These are phyloP conservation scores for Neopipo cinnamomea DNA, from an alignment of 2,113 vertebrate species.

Conservation along the genomic window DNA sequence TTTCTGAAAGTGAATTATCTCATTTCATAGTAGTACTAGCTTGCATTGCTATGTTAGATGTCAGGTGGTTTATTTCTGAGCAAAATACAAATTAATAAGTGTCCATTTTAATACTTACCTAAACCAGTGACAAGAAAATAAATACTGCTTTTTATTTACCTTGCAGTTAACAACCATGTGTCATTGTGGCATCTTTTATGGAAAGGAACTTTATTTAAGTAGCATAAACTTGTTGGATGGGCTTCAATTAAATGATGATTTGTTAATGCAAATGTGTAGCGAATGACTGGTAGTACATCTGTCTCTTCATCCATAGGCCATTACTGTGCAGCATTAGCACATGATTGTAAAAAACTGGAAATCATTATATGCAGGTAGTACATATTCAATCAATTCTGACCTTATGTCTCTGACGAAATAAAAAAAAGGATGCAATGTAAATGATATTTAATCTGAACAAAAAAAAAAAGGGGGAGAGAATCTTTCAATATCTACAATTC, in stretches of 20 bases:
- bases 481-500: slow-evolving; percentile 63
- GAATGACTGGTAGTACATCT: slow-evolving; percentile 82
- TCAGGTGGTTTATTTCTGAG: slow-evolving; percentile 70
- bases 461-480: background rate
- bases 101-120: slow-evolving; percentile 56
- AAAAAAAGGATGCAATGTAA: slow-evolving; percentile 71
- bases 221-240: slow-evolving; percentile 85
- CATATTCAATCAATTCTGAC: slow-evolving; percentile 80
- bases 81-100: slow-evolving; percentile 76
- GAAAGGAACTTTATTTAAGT: slow-evolving; percentile 85
- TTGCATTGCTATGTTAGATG: slow-evolving; percentile 54
- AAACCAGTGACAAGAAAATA: slow-evolving; percentile 65
- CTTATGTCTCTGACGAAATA: slow-evolving; percentile 77
- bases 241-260: slow-evolving; percentile 86
- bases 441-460: slow-evolving; percentile 69
- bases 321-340: slow-evolving; percentile 78
- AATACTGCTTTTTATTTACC: slow-evolving; percentile 61
- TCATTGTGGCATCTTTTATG: slow-evolving; percentile 78
- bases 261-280: slow-evolving; percentile 82
- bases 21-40: slow-evolving; percentile 38
- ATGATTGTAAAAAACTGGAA: slow-evolving; percentile 79
- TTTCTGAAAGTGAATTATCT: slow-evolving; percentile 67
- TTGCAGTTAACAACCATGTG: slow-evolving; percentile 68
- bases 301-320: slow-evolving; percentile 82
- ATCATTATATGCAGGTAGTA: slow-evolving; percentile 79